Percentiles rank a stretch among this genome's conserved stretches.
These are phyloP conservation scores for Eriocheir sinensis DNA, from an alignment of 1,140 invertebrate genomes.

Conservation along the genomic window DNA sequence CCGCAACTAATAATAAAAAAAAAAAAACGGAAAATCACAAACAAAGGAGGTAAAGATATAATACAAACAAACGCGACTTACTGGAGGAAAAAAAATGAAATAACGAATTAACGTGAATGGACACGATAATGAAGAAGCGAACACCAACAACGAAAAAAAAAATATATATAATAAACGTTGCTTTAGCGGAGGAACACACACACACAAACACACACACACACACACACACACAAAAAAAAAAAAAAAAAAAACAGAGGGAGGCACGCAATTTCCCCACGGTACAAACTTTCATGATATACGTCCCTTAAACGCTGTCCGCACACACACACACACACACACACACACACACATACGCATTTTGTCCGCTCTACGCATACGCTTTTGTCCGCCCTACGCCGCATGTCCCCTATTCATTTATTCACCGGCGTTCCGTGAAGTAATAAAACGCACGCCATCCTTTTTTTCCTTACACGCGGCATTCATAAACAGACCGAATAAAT, in stretches of 20 bases:
- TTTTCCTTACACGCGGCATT: background rate
- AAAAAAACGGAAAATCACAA: too few species aligned
- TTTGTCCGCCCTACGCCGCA: background rate
- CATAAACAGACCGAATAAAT: conserved; percentile 3
- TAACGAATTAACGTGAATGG: too few species aligned
- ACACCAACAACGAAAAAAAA: background rate
- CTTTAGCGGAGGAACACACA: background rate
- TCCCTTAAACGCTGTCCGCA: background rate
- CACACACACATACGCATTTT: background rate
- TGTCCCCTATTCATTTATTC: background rate
- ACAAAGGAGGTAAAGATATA: too few species aligned
- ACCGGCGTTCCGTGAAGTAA: conserved; percentile 1
- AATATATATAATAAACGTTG: background rate
- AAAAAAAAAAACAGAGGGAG: background rate
- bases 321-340: too few species aligned
- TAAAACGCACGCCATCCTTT: background rate
- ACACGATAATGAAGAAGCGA: too few species aligned
- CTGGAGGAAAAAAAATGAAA: too few species aligned
- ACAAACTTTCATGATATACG: background rate
- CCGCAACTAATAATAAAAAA: too few species aligned
- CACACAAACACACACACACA: background rate
- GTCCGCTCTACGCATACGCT: background rate
- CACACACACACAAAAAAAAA: background rate
- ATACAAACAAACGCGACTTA: too few species aligned
- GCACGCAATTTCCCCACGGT: background rate